Conservation (phyloP, 2,113 vertebrate species). For the Calyptommatus sinebrachiatus region DNA sequence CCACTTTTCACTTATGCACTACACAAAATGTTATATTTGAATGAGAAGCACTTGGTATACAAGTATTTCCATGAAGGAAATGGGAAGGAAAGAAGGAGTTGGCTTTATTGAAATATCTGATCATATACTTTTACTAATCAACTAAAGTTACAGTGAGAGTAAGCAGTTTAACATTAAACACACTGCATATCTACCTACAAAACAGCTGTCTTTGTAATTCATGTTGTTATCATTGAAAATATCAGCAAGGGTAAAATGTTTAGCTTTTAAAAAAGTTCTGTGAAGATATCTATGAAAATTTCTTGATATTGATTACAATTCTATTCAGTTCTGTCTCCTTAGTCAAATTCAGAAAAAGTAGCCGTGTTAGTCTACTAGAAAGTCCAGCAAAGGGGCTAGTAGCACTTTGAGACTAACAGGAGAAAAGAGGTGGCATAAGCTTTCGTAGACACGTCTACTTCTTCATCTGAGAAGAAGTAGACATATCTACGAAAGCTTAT, state of each 20-base stretch:
- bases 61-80: neutral
- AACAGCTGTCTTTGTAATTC: constrained; percentile 7
- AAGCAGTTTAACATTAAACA: neutral
- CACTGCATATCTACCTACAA: neutral
- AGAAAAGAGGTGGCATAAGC: too few species aligned
- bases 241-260: constrained; percentile 10
- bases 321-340: neutral
- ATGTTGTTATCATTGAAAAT: constrained; percentile 1
- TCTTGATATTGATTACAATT: neutral
- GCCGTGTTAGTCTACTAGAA: neutral
- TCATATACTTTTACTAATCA: neutral
- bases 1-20: neutral
- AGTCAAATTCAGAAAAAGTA: neutral
- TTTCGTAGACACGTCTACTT: too few species aligned
- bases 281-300: neutral
- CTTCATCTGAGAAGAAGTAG: too few species aligned
- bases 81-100: neutral
- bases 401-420: too few species aligned
- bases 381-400: too few species aligned
- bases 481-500: too few species aligned
- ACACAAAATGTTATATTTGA: neutral
- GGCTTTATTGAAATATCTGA: neutral
- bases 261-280: neutral
- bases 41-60: neutral
- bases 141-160: neutral